Percentiles rank a stretch among this genome's conserved stretches.
These are phyloP conservation scores for Neosilurus mollespiculum DNA, from an alignment of 2,797 vertebrate genomes.

Conservation along the genomic window DNA sequence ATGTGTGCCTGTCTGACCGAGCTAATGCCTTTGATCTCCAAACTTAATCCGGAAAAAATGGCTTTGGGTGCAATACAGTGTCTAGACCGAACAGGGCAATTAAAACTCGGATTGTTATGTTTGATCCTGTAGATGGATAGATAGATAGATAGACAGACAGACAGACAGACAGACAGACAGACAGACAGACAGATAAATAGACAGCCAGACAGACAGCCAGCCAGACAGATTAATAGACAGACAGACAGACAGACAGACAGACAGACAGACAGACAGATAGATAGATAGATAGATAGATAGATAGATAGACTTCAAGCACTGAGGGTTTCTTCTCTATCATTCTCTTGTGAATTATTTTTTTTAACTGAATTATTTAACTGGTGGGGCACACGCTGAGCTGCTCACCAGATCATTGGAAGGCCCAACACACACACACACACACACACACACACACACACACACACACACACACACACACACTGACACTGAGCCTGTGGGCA, in stretches of 20 bases:
- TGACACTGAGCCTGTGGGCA: too few relatives aligned
- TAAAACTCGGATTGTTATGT: neutral
- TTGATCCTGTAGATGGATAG: neutral
- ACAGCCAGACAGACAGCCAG: too few relatives aligned
- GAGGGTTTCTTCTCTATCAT: neutral
- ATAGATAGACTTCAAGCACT: neutral
- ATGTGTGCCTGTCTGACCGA: slow-evolving; percentile 19
- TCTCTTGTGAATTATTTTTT: neutral
- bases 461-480: too few relatives aligned
- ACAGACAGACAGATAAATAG: neutral
- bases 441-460: too few relatives aligned
- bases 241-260: too few relatives aligned
- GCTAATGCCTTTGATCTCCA: slow-evolving; percentile 46
- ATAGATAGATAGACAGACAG: neutral
- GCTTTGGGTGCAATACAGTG: neutral
- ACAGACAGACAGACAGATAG: too few relatives aligned
- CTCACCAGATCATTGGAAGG: too few relatives aligned
- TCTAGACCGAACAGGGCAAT: slow-evolving; percentile 13
- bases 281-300: too few relatives aligned
- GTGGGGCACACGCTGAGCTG: too few relatives aligned
- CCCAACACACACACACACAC: too few relatives aligned
- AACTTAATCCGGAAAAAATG: slow-evolving; percentile 7
- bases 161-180: neutral
- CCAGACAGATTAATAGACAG: too few relatives aligned
- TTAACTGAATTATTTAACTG: neutral